Evolutionary conservation across 2,888 invertebrate genomes (phyloP), one percentile per base, ranked within the genome.

Genomic region (Marasmarcha lunaedactyla): DNA sequence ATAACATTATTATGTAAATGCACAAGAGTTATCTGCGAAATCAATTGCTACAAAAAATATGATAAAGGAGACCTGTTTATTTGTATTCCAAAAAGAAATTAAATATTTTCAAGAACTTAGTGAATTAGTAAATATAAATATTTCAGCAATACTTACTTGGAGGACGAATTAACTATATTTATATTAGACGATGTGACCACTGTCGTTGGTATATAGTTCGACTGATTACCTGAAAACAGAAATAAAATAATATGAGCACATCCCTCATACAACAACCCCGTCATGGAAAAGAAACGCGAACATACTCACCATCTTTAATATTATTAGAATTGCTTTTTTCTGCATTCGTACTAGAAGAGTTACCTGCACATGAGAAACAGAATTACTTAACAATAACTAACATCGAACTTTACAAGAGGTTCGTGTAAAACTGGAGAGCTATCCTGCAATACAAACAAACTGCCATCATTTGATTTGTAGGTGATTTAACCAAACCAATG

Each of bases 171-270:
- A 65, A 81, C 76, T 79, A 83, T 71, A 59, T 83, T 83, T 64
- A 81, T 78, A 70, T 83, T 66, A 56, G 84, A 79, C 52, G 84
- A 73, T 54, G 84, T 78, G 66, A 84, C 74, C 59, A 79, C 77
- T 66, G 84, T 77, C 49, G 83, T 78, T 46, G 84, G 79, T 72
- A 81, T 83, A 66, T 78, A 78, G 68, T 77, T 81, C 59, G 79
- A 67, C 55, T 72, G 79, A 70, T 66, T 81, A 67, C 81, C 83
- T 83, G 73, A 35, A 56, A 63, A n/a, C n/a, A n/a, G n/a, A 45
- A 13, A 51, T 20, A 20, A 50, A 42, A 44, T 39, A 45, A 39
- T 37, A 30, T 30, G 11, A 7, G 10, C 4, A 30, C 2, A 30
- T 4, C 30, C 30, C 10, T 30, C 3, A 30, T 3, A 30, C 3